phyloP scores from a whole-genome alignment of 2,113 vertebrate genomes.

The Takifugu flavidus region DNA sequence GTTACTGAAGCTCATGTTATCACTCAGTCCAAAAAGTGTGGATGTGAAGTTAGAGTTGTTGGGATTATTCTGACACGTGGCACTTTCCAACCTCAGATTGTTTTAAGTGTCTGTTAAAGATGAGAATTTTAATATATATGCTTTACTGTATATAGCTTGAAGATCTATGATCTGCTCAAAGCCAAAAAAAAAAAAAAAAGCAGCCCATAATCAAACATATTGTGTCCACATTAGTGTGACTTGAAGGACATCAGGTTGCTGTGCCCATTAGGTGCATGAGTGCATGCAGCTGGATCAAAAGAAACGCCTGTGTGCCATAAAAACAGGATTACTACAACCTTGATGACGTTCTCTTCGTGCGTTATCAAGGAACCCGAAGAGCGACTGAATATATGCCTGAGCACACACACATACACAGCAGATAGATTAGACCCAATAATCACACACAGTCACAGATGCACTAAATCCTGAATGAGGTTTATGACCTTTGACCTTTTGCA shows the following conservation, averaged over 20 bases:
- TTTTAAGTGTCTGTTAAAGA: slow-evolving; percentile 50
- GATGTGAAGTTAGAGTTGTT: slow-evolving; percentile 22
- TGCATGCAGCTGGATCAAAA: slow-evolving; percentile 16
- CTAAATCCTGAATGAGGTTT: slow-evolving; percentile 47
- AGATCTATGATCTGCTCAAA: slow-evolving; percentile 57
- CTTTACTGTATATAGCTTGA: slow-evolving; percentile 42
- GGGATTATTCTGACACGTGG: slow-evolving; percentile 15
- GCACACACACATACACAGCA: slow-evolving; percentile 1
- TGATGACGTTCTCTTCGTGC: slow-evolving; percentile 41
- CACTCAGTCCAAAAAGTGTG: slow-evolving; percentile 45
- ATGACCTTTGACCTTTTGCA: slow-evolving; percentile 13
- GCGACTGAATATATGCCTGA: slow-evolving; percentile 29
- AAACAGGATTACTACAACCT: slow-evolving; percentile 57
- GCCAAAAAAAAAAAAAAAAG: slow-evolving; percentile 63
- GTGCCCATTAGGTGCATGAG: not conserved
- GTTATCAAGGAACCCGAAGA: slow-evolving; percentile 36
- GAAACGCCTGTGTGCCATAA: slow-evolving; percentile 30
- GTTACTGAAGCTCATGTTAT: slow-evolving; percentile 20
- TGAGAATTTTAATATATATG: slow-evolving; percentile 55
- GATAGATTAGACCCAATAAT: slow-evolving; percentile 2
- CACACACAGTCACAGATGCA: slow-evolving; percentile 40
- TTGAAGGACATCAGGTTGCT: slow-evolving; percentile 7
- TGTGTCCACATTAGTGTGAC: slow-evolving; percentile 34
- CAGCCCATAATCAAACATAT: slow-evolving; percentile 9
- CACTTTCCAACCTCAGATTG: slow-evolving; percentile 47